Evolutionary conservation across 2,113 vertebrate species (phyloP), one percentile per base, ranked within the genome.

Genomic region (Glaucidium brasilianum): DNA sequence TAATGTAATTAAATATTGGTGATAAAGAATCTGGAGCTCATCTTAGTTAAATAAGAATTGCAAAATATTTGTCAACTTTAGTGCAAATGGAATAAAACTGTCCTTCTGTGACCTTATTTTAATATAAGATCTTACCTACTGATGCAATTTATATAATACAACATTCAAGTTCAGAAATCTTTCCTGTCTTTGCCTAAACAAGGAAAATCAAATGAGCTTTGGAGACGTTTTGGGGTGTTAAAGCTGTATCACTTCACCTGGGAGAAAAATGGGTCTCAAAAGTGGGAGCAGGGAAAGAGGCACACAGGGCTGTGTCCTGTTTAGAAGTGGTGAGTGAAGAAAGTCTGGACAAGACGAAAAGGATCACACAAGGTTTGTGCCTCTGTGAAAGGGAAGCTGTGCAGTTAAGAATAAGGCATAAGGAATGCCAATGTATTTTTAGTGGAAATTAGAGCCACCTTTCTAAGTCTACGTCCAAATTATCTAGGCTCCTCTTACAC

Each of bases 341-440:
- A 56, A 80, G 29, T 20, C 62, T 56, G 67, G 45, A 6, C 7
- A 27, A n/a, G 16, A 16, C 7, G 32, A 23, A 56, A 92, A 55
- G 66, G 34, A 56, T 53, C 1, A 1, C 43, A 43, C 41, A 34
- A 35, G 71, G 13, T 50, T 27, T 88, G 50, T 76, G 50, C 26
- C 50, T 55, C 43, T 62, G n/a, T 17, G 75, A 77, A n/a, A 90
- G 55, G 53, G 39, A 83, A 69, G 34, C 75, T 74, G 37, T 77
- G 72, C 52, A 63, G 37, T 91, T 80, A 94, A 92, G 90, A 93
- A 85, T 79, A 95, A 80, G 30, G 56, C 64, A 95, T 43, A 74
- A 91, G 64, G 86, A 95, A 96, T 81, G 89, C 60, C 67, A 87
- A 89, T 84, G 39, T 95, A 96, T 96, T 96, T 97, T 97, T 92